Percentiles rank a stretch among this genome's conserved stretches.
These are phyloP conservation scores for Artemia sp. DNA, from an alignment of 2,888 invertebrate species.

Conservation along the genomic window DNA sequence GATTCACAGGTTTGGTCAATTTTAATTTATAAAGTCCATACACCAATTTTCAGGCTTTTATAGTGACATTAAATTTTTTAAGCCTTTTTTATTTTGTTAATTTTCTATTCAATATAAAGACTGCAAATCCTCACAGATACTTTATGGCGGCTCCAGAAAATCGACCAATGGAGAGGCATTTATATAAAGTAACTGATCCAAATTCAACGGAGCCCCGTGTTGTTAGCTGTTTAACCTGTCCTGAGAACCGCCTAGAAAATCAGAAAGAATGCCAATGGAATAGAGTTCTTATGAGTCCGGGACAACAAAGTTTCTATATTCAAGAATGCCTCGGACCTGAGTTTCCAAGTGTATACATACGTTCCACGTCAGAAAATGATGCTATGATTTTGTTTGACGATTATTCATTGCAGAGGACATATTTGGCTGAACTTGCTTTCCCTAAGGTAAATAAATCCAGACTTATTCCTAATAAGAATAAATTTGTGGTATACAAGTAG, in stretches of 20 bases:
- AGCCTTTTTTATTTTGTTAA: too few relatives aligned
- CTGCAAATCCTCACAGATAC: constrained; percentile 41
- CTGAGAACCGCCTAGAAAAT: constrained; percentile 24
- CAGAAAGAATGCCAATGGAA: constrained; percentile 19
- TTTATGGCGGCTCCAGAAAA: constrained; percentile 61
- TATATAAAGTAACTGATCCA: constrained; percentile 48
- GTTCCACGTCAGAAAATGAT: constrained; percentile 38
- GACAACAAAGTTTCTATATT: constrained; percentile 29
- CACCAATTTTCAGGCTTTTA: too few relatives aligned
- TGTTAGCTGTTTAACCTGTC: constrained; percentile 34
- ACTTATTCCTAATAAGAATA: too few relatives aligned
- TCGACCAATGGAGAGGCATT: constrained; percentile 59
- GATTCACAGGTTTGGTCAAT: too few relatives aligned
- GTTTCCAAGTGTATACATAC: constrained; percentile 32
- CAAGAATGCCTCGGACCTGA: constrained; percentile 57
- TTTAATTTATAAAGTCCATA: too few relatives aligned
- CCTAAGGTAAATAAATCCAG: constrained; percentile 39
- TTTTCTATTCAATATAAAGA: too few relatives aligned
- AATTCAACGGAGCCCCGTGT: constrained; percentile 32
- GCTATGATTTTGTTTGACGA: constrained; percentile 49
- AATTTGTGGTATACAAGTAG: too few relatives aligned
- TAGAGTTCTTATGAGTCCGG: constrained; percentile 23
- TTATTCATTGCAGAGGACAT: constrained; percentile 45
- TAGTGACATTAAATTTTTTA: too few relatives aligned
- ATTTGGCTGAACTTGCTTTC: constrained; percentile 47